Conservation (phyloP, 2,888 invertebrate species). For the Eupithecia pulchellata region DNA sequence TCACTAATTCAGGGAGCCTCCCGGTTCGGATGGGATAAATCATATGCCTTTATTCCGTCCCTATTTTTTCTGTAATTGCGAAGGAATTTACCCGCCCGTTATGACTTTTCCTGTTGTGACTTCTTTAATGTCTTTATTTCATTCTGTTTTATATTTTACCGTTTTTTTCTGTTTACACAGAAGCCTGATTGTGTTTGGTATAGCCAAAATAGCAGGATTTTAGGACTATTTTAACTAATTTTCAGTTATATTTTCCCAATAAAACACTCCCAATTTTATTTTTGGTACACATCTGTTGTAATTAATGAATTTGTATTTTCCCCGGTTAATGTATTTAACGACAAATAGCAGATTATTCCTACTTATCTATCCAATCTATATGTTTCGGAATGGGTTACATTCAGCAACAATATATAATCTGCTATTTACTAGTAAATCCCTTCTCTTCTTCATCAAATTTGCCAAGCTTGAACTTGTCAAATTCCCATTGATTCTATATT, state of each 20-base stretch:
- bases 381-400: too few species aligned
- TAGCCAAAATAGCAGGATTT: background rate
- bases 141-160: conserved; percentile 11
- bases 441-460: too few species aligned
- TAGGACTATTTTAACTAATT: background rate
- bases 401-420: background rate
- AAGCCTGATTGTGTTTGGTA: background rate
- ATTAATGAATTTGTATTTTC: background rate
- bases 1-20: conserved; percentile 35
- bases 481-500: background rate
- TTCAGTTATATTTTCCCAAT: background rate
- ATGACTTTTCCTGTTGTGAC: conserved; percentile 31
- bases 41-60: conserved; percentile 29
- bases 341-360: too few species aligned
- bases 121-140: conserved; percentile 27
- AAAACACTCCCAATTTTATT: background rate
- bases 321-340: too few species aligned
- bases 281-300: background rate
- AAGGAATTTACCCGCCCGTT: conserved; percentile 30
- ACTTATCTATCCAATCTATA: too few species aligned
- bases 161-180: background rate
- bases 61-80: conserved; percentile 36
- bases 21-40: conserved; percentile 35
- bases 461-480: background rate
- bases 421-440: background rate